phyloP scores from a whole-genome alignment of 2,113 vertebrate genomes.

The Puntigrus tetrazona region DNA sequence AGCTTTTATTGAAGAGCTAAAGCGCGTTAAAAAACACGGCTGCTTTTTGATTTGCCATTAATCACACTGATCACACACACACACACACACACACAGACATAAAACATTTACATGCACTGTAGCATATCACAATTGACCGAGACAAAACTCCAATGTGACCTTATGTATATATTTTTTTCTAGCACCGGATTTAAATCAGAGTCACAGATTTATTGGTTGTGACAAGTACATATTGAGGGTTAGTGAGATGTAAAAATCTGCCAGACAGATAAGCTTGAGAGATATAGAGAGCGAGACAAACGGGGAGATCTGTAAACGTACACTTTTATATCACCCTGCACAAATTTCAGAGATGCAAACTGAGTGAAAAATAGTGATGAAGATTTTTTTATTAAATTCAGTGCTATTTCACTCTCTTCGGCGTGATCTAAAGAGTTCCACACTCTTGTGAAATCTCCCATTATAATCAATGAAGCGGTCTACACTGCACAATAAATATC shows the following conservation, averaged over 20 bases:
- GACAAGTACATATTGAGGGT: constrained; percentile 48
- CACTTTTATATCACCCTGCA: background rate
- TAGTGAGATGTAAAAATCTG: constrained; percentile 54
- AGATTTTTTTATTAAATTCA: background rate
- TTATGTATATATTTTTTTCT: background rate
- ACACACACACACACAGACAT: constrained; percentile 14
- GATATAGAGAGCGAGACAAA: background rate
- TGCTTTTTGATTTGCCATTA: constrained; percentile 43
- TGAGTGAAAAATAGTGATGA: background rate
- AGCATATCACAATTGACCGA: constrained; percentile 1
- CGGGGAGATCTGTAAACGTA: background rate
- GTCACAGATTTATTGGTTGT: constrained; percentile 34
- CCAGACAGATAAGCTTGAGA: constrained; percentile 31
- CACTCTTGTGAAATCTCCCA: background rate
- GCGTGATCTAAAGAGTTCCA: background rate
- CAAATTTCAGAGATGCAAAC: background rate
- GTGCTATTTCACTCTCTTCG: background rate
- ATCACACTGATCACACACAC: background rate
- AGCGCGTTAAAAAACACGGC: constrained; percentile 48
- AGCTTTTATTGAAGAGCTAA: constrained; percentile 52
- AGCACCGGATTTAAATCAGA: constrained; percentile 12
- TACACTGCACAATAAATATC: background rate
- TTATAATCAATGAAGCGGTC: background rate
- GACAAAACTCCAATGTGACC: constrained; percentile 23
- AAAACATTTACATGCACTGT: background rate